Evolutionary conservation across 2,888 invertebrate genomes (phyloP), one percentile per base, ranked within the genome.

Genomic region (Geotrupes spiniger): DNA sequence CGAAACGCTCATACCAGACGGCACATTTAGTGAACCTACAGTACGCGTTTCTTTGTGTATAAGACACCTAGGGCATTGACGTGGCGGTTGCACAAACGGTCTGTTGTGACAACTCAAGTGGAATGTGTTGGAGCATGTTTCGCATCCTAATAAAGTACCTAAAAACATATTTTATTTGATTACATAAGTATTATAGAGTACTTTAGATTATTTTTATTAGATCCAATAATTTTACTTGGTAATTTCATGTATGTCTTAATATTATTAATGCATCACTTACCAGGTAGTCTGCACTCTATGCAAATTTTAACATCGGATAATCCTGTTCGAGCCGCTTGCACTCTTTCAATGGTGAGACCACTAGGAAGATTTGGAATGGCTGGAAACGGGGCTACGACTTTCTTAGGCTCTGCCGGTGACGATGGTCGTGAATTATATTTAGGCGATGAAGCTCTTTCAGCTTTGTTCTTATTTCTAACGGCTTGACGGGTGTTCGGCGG

Each of bases 51-150:
- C 71, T 62, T 70, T 63, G 47, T 59, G 62, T 9, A 57, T 57
- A 12, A 70, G 66, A 54, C 79, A 79, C 54, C 71, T 73, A 4
- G 78, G 78, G 59, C 79, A 79, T 47, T 72, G 73, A 40, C 70
- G 68, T 6, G 74, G 69, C 1, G 75, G 70, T 36, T 71, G 70
- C 9, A 74, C 69, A 5, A 77, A 66, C 4, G 76, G 73, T 38
- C 74, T 64, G 51, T 76, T 73, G 58, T 78, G 78, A 57, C 79
- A 79, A 41, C 74, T 73, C 6, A 77, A 66, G 57, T 79, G 78
- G 61, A 77, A 79, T 51, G 74, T 74, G 44, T 73, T 71, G 43
- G 72, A 63, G 59, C 79, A 79, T 51, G 67, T 69, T 53, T 77
- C 77, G 55, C 79, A 78, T n/a, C 72, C 63, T 14, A 72, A 64